phyloP scores from a whole-genome alignment of 1,140 invertebrate genomes.

The Lysiphlebus fabarum region DNA sequence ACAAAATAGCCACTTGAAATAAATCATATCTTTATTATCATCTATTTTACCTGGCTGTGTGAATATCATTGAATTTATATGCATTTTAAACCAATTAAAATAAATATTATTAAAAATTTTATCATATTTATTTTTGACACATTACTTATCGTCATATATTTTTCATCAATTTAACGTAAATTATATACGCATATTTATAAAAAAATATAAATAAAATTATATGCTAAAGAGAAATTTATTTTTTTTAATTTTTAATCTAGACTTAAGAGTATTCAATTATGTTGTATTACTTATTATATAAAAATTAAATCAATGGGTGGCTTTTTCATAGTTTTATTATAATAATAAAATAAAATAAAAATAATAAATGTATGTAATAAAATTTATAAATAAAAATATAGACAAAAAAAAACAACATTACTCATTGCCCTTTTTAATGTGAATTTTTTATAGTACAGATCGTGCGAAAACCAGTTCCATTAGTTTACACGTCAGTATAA shows the following conservation, averaged over 20 bases:
- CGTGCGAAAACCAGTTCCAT: slow-evolving; percentile 38
- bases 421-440: slow-evolving; percentile 28
- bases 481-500: slow-evolving; percentile 21
- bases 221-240: no score
- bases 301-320: slow-evolving; percentile 35
- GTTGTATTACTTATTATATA: slow-evolving; percentile 37
- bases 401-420: slow-evolving; percentile 30
- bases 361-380: slow-evolving; percentile 25
- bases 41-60: no score
- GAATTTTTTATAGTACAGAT: slow-evolving; percentile 40
- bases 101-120: no score
- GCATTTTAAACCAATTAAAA: no score
- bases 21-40: no score
- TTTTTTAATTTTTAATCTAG: slow-evolving; percentile 14
- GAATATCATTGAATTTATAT: no score
- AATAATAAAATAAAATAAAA: slow-evolving; percentile 29
- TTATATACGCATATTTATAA: no score
- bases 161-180: no score
- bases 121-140: no score
- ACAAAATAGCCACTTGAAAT: no score
- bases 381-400: background rate
- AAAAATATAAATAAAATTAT: no score
- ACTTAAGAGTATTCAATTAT: slow-evolving; percentile 39
- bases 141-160: no score
- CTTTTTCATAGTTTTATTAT: slow-evolving; percentile 36